These are phyloP conservation scores for Caenorhabditis elegans DNA, from an alignment of 1,140 invertebrate genomes.

Conservation along the genomic window WBcel235 BX284605.5:5568001-5568500, in stretches of 20 bases:
- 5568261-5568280: slow-evolving; percentile 7
- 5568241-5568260: not conserved
- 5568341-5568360: not conserved
- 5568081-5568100: not conserved
- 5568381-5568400: not conserved
- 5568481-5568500: slow-evolving; percentile 33
- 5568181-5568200: not conserved
- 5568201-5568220: too few relatives aligned
- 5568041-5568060: slow-evolving; percentile 22
- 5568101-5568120: not conserved
- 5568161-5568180: not conserved
- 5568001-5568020: not conserved
- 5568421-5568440: not conserved
- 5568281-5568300: not conserved
- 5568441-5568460: not conserved
- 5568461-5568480: slow-evolving; percentile 9
- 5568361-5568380: not conserved
- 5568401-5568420: too few relatives aligned
- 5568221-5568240: not conserved
- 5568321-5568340: not conserved
- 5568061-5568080: not conserved
- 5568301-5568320: not conserved
- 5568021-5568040: not conserved
- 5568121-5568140: slow-evolving; percentile 20
- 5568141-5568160: not conserved